These are phyloP conservation scores for Ephydatia muelleri DNA, from an alignment of 37 sponge, comb jelly and placozoan species.

Conservation along the genomic window DNA sequence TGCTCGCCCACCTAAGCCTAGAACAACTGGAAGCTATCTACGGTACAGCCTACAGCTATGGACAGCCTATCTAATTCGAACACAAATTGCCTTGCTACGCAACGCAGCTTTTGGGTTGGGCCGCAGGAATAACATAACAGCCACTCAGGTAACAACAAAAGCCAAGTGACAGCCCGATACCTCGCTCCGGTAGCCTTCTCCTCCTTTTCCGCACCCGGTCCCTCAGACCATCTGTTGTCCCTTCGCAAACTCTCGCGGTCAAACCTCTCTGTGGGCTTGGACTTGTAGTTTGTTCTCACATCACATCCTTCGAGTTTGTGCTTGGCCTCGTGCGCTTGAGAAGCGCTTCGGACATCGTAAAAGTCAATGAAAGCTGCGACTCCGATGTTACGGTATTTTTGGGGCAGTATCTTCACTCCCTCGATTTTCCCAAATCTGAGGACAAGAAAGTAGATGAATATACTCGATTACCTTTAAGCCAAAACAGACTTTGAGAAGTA, in stretches of 20 bases:
- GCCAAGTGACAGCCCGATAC: not conserved
- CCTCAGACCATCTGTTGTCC: not conserved
- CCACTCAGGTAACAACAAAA: not conserved
- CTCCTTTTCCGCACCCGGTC: slow-evolving; percentile 1
- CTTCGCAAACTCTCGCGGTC: not conserved
- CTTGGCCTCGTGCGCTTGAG: slow-evolving; percentile 60
- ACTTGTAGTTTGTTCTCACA: slow-evolving; percentile 76
- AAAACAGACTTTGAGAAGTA: slow-evolving; percentile 65
- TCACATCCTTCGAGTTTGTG: slow-evolving; percentile 49
- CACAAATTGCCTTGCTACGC: too few species aligned
- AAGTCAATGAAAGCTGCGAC: slow-evolving; percentile 89
- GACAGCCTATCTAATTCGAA: too few species aligned
- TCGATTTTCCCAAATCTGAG: slow-evolving; percentile 85
- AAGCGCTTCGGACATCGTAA: slow-evolving; percentile 58
- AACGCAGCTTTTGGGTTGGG: too few species aligned
- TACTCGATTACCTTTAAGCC: not conserved
- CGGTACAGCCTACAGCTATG: too few species aligned
- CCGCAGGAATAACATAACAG: too few species aligned
- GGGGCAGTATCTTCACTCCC: slow-evolving; percentile 79
- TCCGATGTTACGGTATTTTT: slow-evolving; percentile 61
- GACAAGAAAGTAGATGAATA: not conserved
- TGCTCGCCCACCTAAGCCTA: too few species aligned
- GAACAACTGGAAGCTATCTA: too few species aligned
- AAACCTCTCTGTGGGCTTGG: slow-evolving; percentile 27
- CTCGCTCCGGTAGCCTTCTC: not conserved